A percentile compares a stretch with the other conserved stretches of the same genome.
phyloP scores from a whole-genome alignment of 2,113 vertebrate species.

The Cyanocitta stelleri region DNA sequence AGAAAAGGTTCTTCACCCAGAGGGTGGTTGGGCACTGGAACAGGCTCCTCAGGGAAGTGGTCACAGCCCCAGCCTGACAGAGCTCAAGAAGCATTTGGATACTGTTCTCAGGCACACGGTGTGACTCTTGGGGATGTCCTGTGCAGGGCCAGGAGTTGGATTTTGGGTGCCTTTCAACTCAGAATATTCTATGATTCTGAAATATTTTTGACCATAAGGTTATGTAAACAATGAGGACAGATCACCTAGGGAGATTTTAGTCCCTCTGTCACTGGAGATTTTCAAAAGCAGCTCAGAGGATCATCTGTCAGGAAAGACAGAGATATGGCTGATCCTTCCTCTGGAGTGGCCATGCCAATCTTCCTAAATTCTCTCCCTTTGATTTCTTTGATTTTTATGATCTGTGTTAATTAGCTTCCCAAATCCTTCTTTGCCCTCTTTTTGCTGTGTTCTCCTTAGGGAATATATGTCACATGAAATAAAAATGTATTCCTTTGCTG shows the following conservation, averaged over 20 bases:
- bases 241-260: not conserved
- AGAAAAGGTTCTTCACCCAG: not conserved
- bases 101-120: not conserved
- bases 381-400: not conserved
- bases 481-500: slow-evolving; percentile 12
- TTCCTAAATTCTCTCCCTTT: not conserved
- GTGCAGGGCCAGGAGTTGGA: not conserved
- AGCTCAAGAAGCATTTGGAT: rapidly evolving
- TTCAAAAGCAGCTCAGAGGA: not conserved
- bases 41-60: not conserved
- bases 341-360: not conserved
- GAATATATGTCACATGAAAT: not conserved
- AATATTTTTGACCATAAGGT: not conserved
- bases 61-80: not conserved
- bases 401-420: not conserved
- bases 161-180: not conserved
- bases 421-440: not conserved
- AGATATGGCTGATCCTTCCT: not conserved
- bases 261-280: not conserved
- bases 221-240: not conserved
- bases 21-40: rapidly evolving
- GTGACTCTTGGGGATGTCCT: not conserved
- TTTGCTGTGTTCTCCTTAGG: not conserved
- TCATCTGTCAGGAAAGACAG: not conserved
- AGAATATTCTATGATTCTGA: not conserved